phyloP scores from a whole-genome alignment of 1,140 invertebrate species.

The Aporrectodea caliginosa region DNA sequence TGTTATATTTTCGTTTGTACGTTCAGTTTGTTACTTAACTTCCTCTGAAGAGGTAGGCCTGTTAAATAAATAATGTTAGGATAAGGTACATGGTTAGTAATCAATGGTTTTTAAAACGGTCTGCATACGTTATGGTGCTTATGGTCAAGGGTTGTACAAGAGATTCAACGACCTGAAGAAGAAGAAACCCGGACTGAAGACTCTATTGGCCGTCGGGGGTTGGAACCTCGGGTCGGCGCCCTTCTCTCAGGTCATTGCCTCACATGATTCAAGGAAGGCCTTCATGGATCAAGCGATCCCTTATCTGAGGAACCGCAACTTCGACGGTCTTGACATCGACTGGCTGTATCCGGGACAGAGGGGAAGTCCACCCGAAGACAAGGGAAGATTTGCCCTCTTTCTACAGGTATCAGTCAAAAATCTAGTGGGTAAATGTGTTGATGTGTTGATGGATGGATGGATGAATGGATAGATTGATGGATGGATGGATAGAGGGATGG shows the following conservation, averaged over 20 bases:
- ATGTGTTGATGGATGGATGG: too few relatives aligned
- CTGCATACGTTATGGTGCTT: too few relatives aligned
- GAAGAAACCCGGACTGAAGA: constrained; percentile 84
- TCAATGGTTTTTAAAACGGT: too few relatives aligned
- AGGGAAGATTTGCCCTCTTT: constrained; percentile 47
- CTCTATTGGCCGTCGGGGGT: constrained; percentile 85
- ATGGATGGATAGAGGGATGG: too few relatives aligned
- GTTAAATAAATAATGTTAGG: too few relatives aligned
- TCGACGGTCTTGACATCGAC: constrained; percentile 92
- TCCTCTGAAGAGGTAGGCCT: too few relatives aligned
- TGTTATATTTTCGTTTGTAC: too few relatives aligned
- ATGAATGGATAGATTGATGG: too few relatives aligned
- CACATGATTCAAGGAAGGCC: constrained; percentile 59
- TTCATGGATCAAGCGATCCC: constrained; percentile 92
- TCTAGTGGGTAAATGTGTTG: too few relatives aligned
- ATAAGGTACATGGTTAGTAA: too few relatives aligned
- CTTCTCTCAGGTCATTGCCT: constrained; percentile 62
- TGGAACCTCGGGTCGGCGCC: constrained; percentile 90
- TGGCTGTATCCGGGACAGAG: constrained; percentile 83
- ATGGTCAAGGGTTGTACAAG: too few relatives aligned
- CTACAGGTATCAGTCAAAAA: constrained; percentile 43
- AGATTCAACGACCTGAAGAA: constrained; percentile 77
- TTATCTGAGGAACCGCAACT: constrained; percentile 83
- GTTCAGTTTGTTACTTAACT: too few relatives aligned
- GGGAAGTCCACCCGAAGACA: constrained; percentile 65